A percentile compares a stretch with the other conserved stretches of the same genome.
These are phyloP conservation scores for Ophthalmolycus amberensis DNA, from an alignment of 2,113 vertebrate species.

Conservation along the genomic window DNA sequence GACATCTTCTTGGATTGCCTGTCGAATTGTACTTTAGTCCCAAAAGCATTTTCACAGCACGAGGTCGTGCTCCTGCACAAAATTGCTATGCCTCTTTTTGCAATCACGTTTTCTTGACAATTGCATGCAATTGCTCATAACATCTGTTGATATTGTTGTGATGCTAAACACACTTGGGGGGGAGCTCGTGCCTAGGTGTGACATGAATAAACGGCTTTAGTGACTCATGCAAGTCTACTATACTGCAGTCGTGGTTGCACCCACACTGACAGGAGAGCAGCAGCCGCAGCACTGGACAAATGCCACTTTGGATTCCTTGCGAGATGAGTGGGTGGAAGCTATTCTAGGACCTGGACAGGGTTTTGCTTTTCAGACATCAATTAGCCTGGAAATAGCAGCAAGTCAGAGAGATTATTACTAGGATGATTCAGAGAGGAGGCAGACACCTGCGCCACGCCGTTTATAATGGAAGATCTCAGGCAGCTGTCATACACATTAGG, in stretches of 20 bases:
- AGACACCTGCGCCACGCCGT: slow-evolving; percentile 72
- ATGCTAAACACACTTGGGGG: not conserved
- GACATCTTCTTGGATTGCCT: slow-evolving; percentile 8
- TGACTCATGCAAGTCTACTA: slow-evolving; percentile 36
- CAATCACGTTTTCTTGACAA: slow-evolving; percentile 16
- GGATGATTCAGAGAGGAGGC: slow-evolving; percentile 68
- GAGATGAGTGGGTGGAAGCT: slow-evolving; percentile 66
- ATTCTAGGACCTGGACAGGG: slow-evolving; percentile 63
- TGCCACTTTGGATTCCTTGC: slow-evolving; percentile 64
- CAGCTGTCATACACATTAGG: slow-evolving; percentile 64
- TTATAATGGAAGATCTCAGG: slow-evolving; percentile 53
- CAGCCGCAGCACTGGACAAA: slow-evolving; percentile 56
- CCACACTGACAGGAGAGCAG: slow-evolving; percentile 37
- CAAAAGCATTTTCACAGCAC: slow-evolving; percentile 39
- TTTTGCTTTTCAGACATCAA: slow-evolving; percentile 77
- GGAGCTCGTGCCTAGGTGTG: not conserved
- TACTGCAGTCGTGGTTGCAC: slow-evolving; percentile 18
- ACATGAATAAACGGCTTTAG: slow-evolving; percentile 30
- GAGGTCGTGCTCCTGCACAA: not conserved
- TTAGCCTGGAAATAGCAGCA: slow-evolving; percentile 80
- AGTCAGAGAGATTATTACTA: slow-evolving; percentile 69
- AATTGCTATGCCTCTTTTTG: not conserved
- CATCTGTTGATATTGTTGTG: slow-evolving; percentile 13
- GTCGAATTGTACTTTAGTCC: slow-evolving; percentile 14
- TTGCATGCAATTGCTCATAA: slow-evolving; percentile 14